A percentile compares a stretch with the other conserved stretches of the same genome.
Evolutionary conservation across 2,888 invertebrate genomes (phyloP).

Genomic region (Mimachlamys varia): DNA sequence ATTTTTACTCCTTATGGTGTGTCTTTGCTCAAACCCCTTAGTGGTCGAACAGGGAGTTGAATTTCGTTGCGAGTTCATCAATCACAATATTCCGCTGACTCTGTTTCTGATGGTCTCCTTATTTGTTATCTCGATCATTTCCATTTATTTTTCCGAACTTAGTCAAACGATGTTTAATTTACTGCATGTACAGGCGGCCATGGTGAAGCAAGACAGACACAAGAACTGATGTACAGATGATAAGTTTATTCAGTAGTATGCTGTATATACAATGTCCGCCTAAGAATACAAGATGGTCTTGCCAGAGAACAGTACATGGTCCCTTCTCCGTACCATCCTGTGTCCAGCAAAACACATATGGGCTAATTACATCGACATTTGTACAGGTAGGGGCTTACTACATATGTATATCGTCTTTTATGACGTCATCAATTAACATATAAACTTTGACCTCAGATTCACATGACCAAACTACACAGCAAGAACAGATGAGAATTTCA

Average conservation of each 20-base stretch:
- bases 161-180: no score
- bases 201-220: background rate
- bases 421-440: conserved; percentile 29
- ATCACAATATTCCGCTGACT: no score
- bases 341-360: background rate
- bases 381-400: conserved; percentile 11
- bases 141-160: no score
- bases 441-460: conserved; percentile 33
- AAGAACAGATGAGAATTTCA: conserved; percentile 22
- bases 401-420: background rate
- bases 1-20: no score
- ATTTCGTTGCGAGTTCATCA: no score
- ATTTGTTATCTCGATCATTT: no score
- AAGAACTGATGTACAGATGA: background rate
- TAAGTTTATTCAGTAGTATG: conserved; percentile 23
- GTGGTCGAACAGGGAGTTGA: no score
- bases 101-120: no score
- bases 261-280: conserved; percentile 26
- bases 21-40: no score
- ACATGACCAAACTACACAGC: conserved; percentile 3
- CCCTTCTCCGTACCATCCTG: background rate
- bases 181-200: background rate
- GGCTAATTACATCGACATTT: conserved; percentile 20
- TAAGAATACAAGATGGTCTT: background rate
- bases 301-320: background rate